Evolutionary conservation across 2,888 invertebrate species (phyloP).

Genomic region (Drosophila ochracea): DNA sequence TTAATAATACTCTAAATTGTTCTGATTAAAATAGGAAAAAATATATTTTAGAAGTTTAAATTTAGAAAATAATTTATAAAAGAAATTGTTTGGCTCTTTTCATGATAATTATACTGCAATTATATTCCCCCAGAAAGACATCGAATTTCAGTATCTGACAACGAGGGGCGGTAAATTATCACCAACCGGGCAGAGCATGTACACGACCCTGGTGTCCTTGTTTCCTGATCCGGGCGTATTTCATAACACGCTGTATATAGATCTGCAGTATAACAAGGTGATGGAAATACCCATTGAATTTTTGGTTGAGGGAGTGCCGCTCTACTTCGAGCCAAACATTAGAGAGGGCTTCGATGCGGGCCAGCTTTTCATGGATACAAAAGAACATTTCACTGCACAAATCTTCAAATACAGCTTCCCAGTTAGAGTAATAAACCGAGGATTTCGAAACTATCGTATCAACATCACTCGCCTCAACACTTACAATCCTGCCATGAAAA

Average conservation of each 20-base stretch:
- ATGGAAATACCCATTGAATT: slow-evolving; percentile 74
- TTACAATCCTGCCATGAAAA: slow-evolving; percentile 13
- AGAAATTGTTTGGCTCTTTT: too few species aligned
- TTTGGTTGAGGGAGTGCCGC: slow-evolving; percentile 77
- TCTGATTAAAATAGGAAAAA: neutral
- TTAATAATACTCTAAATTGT: neutral
- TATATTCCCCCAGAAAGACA: slow-evolving; percentile 51
- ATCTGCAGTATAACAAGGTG: slow-evolving; percentile 64
- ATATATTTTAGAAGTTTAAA: neutral
- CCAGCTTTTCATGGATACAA: slow-evolving; percentile 62
- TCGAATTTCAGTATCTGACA: slow-evolving; percentile 62
- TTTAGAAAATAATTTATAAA: neutral
- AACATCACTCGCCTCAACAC: slow-evolving; percentile 62
- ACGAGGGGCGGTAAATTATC: slow-evolving; percentile 71
- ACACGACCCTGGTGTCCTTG: slow-evolving; percentile 63
- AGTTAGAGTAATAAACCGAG: slow-evolving; percentile 73
- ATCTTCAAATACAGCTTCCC: slow-evolving; percentile 50
- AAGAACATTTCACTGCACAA: slow-evolving; percentile 49
- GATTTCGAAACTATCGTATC: slow-evolving; percentile 75
- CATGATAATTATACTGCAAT: neutral
- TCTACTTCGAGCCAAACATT: slow-evolving; percentile 77
- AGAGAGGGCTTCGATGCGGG: slow-evolving; percentile 71
- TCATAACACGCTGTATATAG: slow-evolving; percentile 70
- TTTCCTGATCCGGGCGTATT: slow-evolving; percentile 79
- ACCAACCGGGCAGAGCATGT: slow-evolving; percentile 72